Evolutionary conservation across 2,888 invertebrate species (phyloP), one percentile per base, ranked within the genome.

Genomic region (Conops quadrifasciatus): DNA sequence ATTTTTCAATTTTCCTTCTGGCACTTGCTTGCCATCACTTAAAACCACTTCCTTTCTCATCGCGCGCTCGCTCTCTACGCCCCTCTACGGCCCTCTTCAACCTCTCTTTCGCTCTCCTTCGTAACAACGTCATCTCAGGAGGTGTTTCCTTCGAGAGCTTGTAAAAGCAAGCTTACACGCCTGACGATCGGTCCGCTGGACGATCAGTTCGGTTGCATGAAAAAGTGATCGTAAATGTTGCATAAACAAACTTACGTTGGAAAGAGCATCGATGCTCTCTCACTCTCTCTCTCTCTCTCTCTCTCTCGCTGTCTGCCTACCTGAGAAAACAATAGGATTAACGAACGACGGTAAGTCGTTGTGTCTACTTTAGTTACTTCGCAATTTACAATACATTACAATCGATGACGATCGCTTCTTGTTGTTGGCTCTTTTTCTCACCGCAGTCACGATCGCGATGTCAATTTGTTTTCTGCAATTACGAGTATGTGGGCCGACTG

Each of bases 401-500:
- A 67, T 67, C 45, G 67, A 28, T 24, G 28, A 28, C 58, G 28
- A 21, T 9, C 53, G n/a, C 53, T 53, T 53, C 7, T 19, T 53
- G 15, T 9, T 53, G 4, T 53, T 53, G 53, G 13, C n/a, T 19
- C n/a, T 11, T 53, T 21, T 60, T 49, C 19, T 15, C 30, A 16
- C 2, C 47, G 9, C 16, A n/a, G 26, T 16, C 1, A 7, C 45
- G 19, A 59, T 62, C 68, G 62, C 60, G 51, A 30, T 68, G 68
- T 62, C 51, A 68, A 68, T 68, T 60, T 68, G 62, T 68, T 68
- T 60, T 16, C 19, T 51, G 51, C 68, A 62, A 62, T 68, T 62
- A 51, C 36, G 30, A 19, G 28, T 30, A 5, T 2, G 47, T 16
- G 26, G 36, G 36, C 9, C 36, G 9, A 36, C 36, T 36, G 36